phyloP scores from a whole-genome alignment of 37 sponge, comb jelly and placozoan species.

The Ephydatia muelleri region DNA sequence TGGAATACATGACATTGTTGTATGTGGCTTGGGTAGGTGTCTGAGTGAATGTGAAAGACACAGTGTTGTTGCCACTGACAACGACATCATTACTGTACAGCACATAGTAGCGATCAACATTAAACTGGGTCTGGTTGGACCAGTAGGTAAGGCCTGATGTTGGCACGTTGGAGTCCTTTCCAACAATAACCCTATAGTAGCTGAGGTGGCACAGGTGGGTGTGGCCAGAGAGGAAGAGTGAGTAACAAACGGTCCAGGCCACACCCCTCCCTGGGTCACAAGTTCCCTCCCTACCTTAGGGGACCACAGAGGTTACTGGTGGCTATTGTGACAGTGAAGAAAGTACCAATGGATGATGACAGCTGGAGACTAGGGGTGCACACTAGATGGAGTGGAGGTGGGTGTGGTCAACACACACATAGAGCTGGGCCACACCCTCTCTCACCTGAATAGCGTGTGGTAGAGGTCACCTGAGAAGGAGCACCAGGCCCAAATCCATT shows the following conservation, averaged over 20 bases:
- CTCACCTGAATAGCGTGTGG: slow-evolving; percentile 2
- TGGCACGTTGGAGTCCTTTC: neutral
- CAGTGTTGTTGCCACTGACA: neutral
- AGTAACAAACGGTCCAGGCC: neutral
- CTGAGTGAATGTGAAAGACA: neutral
- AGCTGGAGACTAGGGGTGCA: neutral
- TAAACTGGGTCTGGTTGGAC: neutral
- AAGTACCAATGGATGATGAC: neutral
- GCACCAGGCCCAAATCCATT: slow-evolving; percentile 17
- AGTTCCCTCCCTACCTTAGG: slow-evolving; percentile 12
- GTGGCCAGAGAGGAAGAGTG: neutral
- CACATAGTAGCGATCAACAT: neutral
- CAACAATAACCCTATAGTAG: neutral
- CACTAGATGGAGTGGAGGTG: neutral
- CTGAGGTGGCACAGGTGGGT: neutral
- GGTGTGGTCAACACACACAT: neutral
- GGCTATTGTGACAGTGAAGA: neutral
- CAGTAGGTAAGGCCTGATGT: neutral
- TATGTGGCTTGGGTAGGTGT: neutral
- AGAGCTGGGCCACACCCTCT: too few relatives aligned
- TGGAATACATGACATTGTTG: neutral
- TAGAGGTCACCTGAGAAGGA: neutral
- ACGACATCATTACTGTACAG: neutral
- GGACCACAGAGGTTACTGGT: neutral
- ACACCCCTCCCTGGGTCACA: too few relatives aligned